phyloP scores from a whole-genome alignment of 2,797 vertebrate genomes.

The Neoniphon sammara region DNA sequence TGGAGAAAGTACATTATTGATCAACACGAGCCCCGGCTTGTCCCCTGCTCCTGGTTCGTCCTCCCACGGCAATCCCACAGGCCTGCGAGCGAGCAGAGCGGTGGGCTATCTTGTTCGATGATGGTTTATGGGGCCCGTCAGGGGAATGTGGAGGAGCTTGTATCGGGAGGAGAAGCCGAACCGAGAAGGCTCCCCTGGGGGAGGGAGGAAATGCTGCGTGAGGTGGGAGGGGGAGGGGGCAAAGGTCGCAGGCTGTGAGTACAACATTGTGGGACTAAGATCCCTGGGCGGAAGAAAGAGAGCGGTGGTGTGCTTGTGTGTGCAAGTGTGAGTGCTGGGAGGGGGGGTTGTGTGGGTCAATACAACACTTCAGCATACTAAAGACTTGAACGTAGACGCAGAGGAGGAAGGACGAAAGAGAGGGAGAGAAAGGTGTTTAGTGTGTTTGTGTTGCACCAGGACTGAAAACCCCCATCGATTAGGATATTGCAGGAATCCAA shows the following conservation, averaged over 20 bases:
- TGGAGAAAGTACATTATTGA: conserved; percentile 72
- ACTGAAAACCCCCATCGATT: conserved; percentile 30
- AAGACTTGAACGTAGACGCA: conserved; percentile 6
- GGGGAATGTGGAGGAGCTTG: conserved; percentile 47
- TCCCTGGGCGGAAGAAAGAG: conserved; percentile 18
- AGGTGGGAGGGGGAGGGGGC: conserved; percentile 27
- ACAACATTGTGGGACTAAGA: conserved; percentile 33
- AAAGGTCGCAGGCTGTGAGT: conserved; percentile 45
- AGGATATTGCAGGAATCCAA: conserved; percentile 3
- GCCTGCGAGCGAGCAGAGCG: conserved; percentile 45
- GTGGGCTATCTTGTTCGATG: conserved; percentile 61
- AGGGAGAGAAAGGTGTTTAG: background rate
- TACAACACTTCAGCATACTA: background rate
- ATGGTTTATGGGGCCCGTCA: conserved; percentile 76
- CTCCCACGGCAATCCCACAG: conserved; percentile 54
- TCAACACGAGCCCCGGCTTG: conserved; percentile 67
- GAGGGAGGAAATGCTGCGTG: conserved; percentile 31
- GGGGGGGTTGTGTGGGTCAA: background rate
- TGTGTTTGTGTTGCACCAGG: conserved; percentile 1
- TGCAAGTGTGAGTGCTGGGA: conserved; percentile 16
- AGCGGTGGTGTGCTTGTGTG: background rate
- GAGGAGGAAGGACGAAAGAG: background rate
- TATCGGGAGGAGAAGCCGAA: conserved; percentile 39
- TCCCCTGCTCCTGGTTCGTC: conserved; percentile 44
- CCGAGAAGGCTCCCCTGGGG: conserved; percentile 24